A percentile compares a stretch with the other conserved stretches of the same genome.
phyloP scores from a whole-genome alignment of 2,113 vertebrate genomes.

The Thunnus maccoyii region DNA sequence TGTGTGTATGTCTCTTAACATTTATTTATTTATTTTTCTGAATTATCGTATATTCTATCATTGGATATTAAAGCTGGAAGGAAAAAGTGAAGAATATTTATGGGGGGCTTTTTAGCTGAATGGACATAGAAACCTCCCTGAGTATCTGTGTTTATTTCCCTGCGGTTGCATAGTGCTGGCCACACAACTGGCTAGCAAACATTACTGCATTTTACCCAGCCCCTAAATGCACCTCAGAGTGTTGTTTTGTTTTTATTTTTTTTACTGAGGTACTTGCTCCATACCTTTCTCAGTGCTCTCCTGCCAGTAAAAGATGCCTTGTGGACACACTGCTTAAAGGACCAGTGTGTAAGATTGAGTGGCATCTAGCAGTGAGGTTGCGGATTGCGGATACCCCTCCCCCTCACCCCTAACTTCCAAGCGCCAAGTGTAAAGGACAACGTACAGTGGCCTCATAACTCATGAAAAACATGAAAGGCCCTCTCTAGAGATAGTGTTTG shows the following conservation, averaged over 20 bases:
- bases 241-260: conserved; percentile 7
- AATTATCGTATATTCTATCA: not conserved
- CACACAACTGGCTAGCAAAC: not conserved
- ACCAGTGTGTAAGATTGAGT: too few relatives aligned
- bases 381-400: too few relatives aligned
- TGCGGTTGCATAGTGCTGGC: not conserved
- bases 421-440: too few relatives aligned
- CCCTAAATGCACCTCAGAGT: conserved; percentile 36
- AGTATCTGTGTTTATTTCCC: conserved; percentile 6
- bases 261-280: conserved; percentile 11
- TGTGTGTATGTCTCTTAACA: not conserved
- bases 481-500: too few relatives aligned
- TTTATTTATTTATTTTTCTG: too few relatives aligned
- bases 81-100: not conserved
- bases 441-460: too few relatives aligned
- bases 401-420: too few relatives aligned
- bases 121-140: not conserved
- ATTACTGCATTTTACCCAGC: conserved; percentile 16
- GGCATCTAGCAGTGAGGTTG: too few relatives aligned
- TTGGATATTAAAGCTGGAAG: not conserved
- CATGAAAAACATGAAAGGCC: too few relatives aligned
- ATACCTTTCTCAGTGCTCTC: not conserved
- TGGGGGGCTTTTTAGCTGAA: not conserved
- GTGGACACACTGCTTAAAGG: conserved; percentile 1
- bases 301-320: conserved; percentile 8